Percentiles rank a stretch among this genome's conserved stretches.
These are phyloP conservation scores for Echinometra lucunter DNA, from an alignment of 53 echinoderm and acorn worm genomes.

Conservation along the genomic window DNA sequence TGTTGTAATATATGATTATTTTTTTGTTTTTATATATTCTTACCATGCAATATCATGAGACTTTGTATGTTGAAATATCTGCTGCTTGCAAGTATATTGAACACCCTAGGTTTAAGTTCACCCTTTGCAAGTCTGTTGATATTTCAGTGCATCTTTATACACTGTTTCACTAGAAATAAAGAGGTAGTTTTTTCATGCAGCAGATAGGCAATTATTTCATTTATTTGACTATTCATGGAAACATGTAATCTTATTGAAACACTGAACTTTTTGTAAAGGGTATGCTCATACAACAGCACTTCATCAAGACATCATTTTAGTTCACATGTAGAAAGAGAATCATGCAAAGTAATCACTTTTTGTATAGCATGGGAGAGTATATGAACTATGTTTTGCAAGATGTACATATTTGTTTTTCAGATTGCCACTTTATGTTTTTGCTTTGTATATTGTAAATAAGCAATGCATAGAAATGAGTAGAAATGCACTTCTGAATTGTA, in stretches of 20 bases:
- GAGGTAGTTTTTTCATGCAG: background rate
- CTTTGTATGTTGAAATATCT: background rate
- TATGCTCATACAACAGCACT: background rate
- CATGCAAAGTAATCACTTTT: background rate
- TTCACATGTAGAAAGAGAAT: background rate
- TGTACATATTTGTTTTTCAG: background rate
- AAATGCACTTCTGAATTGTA: background rate
- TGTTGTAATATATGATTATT: background rate
- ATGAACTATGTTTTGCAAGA: background rate
- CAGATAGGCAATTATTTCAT: background rate
- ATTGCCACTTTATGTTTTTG: background rate
- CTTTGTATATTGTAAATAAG: conserved; percentile 30
- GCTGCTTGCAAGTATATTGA: background rate
- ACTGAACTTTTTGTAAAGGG: background rate
- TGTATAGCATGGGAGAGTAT: conserved; percentile 8
- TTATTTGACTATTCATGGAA: background rate
- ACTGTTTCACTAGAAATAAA: background rate
- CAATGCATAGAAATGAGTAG: conserved; percentile 7
- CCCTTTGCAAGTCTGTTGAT: background rate
- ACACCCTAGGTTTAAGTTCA: background rate
- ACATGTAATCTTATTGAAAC: background rate
- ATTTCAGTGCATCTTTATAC: background rate
- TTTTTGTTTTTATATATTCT: background rate
- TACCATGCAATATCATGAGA: conserved; percentile 25
- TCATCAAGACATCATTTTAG: background rate